Base-by-base conservation (phyloP, 1,140 invertebrate genomes). In the Drosophila seguyi region DNA sequence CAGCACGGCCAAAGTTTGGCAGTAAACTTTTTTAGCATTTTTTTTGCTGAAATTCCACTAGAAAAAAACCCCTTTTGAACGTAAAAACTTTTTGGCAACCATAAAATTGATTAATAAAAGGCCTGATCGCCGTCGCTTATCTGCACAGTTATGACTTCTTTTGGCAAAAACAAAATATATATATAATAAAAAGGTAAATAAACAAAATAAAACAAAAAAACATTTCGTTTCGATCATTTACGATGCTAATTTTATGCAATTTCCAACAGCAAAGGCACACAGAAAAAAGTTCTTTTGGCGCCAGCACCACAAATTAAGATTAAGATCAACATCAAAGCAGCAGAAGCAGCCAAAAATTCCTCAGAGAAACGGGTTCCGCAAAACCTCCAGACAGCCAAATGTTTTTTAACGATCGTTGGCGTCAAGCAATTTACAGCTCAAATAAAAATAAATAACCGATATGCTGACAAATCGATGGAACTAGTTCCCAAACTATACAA, bases 261-360 rank as follows among this genome's bases (percentile, higher is more conserved):
- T 60, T 75, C 31, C 55, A 68, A 44, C 50, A 74, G 52, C 48
- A 38, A 67, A 59, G 55, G 48, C 59, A 60, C 31, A 50, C 22
- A 59, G 52, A 68, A 77, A 55, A 74, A 82, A 61, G 52, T 76
- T 68, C 44, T 71, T 67, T 53, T 88, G 84, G 85, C 84, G 84
- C 84, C 84, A 88, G 85, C 84, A 77, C 68, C 47, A 90, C 80
- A 80, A 88, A 88, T 90, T 90, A 84, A 88, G 80, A 87, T 88
- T 83, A 87, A 78, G 84, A 90, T 88, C 85, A 88, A 80, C 80
- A 84, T 81, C 81, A 74, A 90, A 75, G 65, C 22, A 41, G 52
- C 66, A 72, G 65, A 47, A 71, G 68, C 65, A 72, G 42, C 42
- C 68, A 58, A 73, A 61, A 80, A 84, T 87, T 73, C 67, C 69